Evolutionary conservation across 1,140 invertebrate genomes (phyloP), one percentile per base, ranked within the genome.

Genomic region (Sweltsa coloradensis): DNA sequence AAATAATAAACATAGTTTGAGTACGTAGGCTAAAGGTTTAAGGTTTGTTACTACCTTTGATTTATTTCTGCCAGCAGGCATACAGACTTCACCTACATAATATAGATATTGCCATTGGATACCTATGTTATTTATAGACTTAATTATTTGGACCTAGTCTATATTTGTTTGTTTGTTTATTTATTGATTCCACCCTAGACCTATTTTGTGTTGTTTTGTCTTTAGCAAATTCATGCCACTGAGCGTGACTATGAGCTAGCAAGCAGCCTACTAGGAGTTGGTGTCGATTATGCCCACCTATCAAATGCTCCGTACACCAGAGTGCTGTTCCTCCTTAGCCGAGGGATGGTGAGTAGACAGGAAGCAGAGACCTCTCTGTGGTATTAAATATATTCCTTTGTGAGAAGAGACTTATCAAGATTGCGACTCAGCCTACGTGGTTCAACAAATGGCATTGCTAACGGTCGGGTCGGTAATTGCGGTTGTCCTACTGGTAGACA

Each of bases 251-350:
- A 91, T 68, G 76, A 81, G 45, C 75, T 88, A 49, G 91, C 93
- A 1, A 87, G 85, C 57, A 86, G 83, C 65, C 66, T 97, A 51
- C 71, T 98, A 9, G 86, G 81, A n/a, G 81, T 90, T 41, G 93
- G 93, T 18, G 87, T 89, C 11, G 92, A 97, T 56, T 97, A 90
- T 72, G 86, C 91, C n/a, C 81, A 90, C 58, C 83, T 91, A 58
- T 89, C 89, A 27, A 83, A 84, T 64, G 89, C 89, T 22, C 80
- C 83, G 53, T 96, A 97, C 61, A 92, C 91, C 2, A 76, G 88
- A 69, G 80, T 96, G 26, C 70, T 97, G 45, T 98, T 97, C 72
- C 69, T 96, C 51, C 75, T 98, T 26, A 94, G 89, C 68, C 85
- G 91, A 64, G 91, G 89, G 64, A 96, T 97, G 93, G 87, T 88